These are phyloP conservation scores for Pangasianodon gigas DNA, from an alignment of 2,113 vertebrate genomes.

Conservation along the genomic window DNA sequence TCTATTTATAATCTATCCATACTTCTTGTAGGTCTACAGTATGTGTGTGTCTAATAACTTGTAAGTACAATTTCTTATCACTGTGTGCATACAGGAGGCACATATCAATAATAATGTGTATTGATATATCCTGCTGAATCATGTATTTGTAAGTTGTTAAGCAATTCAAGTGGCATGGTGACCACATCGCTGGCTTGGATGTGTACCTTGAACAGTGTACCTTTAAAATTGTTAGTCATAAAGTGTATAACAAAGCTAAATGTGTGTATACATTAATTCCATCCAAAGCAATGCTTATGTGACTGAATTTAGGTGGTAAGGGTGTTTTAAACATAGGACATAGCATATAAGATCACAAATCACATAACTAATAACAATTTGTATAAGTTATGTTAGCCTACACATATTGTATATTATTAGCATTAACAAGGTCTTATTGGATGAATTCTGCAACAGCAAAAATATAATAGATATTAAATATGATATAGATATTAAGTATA, in stretches of 20 bases:
- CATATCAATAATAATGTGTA: neutral
- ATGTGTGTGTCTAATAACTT: too few relatives aligned
- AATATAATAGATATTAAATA: too few relatives aligned
- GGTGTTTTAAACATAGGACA: too few relatives aligned
- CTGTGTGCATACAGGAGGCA: neutral
- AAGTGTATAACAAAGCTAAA: neutral
- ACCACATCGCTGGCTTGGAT: neutral
- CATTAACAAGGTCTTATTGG: too few relatives aligned
- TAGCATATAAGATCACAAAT: too few relatives aligned
- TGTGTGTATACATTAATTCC: neutral
- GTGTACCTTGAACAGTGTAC: neutral
- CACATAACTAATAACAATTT: too few relatives aligned
- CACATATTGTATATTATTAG: too few relatives aligned
- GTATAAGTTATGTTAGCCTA: too few relatives aligned
- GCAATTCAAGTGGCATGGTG: neutral
- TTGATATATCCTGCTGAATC: neutral
- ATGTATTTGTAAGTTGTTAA: neutral
- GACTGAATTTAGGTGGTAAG: too few relatives aligned
- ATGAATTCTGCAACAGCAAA: too few relatives aligned
- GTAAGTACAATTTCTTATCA: neutral
- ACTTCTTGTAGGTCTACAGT: neutral
- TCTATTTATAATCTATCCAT: neutral
- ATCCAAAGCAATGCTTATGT: neutral
- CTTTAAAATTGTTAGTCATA: neutral
- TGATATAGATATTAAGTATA: too few relatives aligned